These are phyloP conservation scores for Autographa gamma DNA, from an alignment of 2,888 invertebrate genomes.

Conservation along the genomic window DNA sequence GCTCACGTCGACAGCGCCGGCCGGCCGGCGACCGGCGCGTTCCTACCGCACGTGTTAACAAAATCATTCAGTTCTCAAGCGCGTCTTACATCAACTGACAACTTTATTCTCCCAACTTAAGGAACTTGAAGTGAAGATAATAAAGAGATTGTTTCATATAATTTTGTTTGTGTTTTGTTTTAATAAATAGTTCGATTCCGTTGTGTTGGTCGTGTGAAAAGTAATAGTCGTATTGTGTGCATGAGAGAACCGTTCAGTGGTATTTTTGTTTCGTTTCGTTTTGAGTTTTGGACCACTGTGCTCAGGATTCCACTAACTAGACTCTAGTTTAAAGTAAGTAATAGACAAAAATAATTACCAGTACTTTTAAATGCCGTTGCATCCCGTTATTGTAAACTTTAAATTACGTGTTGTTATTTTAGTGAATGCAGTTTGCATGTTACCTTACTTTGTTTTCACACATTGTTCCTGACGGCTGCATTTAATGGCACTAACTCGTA, in stretches of 20 bases:
- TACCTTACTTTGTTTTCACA: constrained; percentile 40
- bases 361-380: background rate
- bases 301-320: constrained; percentile 55
- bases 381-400: background rate
- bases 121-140: constrained; percentile 63
- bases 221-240: constrained; percentile 77
- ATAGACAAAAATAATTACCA: background rate
- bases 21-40: constrained; percentile 71
- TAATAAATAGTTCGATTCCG: constrained; percentile 69
- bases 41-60: constrained; percentile 75
- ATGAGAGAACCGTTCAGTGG: constrained; percentile 77
- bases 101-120: constrained; percentile 71
- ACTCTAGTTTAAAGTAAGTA: constrained; percentile 50
- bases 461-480: constrained; percentile 38
- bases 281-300: constrained; percentile 77
- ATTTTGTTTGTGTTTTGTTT: constrained; percentile 69
- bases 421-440: constrained; percentile 19
- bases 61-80: constrained; percentile 76
- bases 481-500: constrained; percentile 40
- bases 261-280: constrained; percentile 79
- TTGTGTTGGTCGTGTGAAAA: constrained; percentile 78
- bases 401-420: constrained; percentile 11
- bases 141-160: constrained; percentile 47
- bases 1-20: constrained; percentile 76
- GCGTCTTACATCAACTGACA: constrained; percentile 65